Percentiles rank a stretch among this genome's conserved stretches.
phyloP scores from a whole-genome alignment of 1,140 invertebrate species.

The Bombus balteatus region DNA sequence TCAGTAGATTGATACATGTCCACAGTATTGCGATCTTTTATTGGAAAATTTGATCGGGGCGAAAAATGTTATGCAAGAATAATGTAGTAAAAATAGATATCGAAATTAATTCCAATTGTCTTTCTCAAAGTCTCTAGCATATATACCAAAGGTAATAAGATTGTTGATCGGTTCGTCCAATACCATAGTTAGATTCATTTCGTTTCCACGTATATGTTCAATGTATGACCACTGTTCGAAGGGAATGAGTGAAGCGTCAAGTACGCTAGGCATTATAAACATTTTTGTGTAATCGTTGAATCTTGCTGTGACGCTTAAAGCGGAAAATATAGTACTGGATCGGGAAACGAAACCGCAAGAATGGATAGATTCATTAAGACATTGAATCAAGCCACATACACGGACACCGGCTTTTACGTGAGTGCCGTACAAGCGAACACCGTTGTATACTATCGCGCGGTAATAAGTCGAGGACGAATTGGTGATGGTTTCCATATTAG shows the following conservation, averaged over 20 bases:
- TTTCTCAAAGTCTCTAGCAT: conserved; percentile 30
- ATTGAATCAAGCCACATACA: conserved; percentile 52
- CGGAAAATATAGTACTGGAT: conserved; percentile 15
- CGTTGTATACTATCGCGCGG: conserved; percentile 49
- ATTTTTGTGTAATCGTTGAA: conserved; percentile 11
- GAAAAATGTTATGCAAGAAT: not conserved
- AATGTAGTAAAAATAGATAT: not conserved
- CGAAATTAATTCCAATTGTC: not conserved
- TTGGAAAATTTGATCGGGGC: not conserved
- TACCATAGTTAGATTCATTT: conserved; percentile 9
- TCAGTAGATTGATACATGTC: not conserved
- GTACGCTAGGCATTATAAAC: conserved; percentile 41
- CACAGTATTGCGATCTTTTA: not conserved
- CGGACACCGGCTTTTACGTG: not conserved
- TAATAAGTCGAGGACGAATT: conserved; percentile 40
- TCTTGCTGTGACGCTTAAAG: conserved; percentile 25
- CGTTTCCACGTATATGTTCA: not conserved
- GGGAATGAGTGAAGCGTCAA: conserved; percentile 36
- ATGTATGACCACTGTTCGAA: conserved; percentile 28
- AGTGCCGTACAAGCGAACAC: conserved; percentile 4
- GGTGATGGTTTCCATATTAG: conserved; percentile 19
- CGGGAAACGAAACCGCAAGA: conserved; percentile 53
- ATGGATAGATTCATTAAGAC: conserved; percentile 47
- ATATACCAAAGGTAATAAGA: conserved; percentile 54
- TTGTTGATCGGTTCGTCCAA: conserved; percentile 15